Conservation (phyloP, 2,888 invertebrate species). For the Aromia moschata region DNA sequence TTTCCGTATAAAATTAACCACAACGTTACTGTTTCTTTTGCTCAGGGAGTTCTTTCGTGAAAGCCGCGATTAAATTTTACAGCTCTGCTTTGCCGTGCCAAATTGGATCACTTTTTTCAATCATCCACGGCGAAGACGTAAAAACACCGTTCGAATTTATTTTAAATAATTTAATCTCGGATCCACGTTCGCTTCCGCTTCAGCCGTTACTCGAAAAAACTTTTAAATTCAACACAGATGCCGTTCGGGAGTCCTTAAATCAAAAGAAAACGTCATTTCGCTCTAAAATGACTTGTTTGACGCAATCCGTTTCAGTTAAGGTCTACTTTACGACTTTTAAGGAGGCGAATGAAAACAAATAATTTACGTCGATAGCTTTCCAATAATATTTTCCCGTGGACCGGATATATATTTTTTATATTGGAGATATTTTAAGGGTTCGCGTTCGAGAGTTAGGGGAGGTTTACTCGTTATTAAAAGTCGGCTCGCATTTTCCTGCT, state of each 20-base stretch:
- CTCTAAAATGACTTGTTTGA: constrained; percentile 6
- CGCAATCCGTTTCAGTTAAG: constrained; percentile 1
- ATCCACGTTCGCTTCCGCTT: constrained; percentile 3
- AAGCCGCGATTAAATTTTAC: no score
- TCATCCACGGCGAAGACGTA: background rate
- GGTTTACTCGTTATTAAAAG: background rate
- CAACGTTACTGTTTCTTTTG: background rate
- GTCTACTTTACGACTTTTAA: constrained; percentile 8
- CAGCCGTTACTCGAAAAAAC: background rate
- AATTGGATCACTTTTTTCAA: background rate
- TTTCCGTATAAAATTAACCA: background rate
- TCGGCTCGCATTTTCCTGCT: no score
- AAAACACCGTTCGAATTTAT: background rate
- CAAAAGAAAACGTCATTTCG: constrained; percentile 13
- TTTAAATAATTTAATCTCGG: constrained; percentile 12
- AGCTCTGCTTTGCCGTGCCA: no score
- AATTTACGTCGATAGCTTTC: background rate
- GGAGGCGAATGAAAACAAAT: background rate
- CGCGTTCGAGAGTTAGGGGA: background rate
- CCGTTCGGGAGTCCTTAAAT: constrained; percentile 17
- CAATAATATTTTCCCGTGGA: background rate
- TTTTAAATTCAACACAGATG: constrained; percentile 22
- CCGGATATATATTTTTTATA: background rate
- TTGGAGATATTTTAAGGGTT: background rate
- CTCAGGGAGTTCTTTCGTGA: no score